Conservation (phyloP, 2,113 vertebrate genomes). For the Leucopsar rothschildi region DNA sequence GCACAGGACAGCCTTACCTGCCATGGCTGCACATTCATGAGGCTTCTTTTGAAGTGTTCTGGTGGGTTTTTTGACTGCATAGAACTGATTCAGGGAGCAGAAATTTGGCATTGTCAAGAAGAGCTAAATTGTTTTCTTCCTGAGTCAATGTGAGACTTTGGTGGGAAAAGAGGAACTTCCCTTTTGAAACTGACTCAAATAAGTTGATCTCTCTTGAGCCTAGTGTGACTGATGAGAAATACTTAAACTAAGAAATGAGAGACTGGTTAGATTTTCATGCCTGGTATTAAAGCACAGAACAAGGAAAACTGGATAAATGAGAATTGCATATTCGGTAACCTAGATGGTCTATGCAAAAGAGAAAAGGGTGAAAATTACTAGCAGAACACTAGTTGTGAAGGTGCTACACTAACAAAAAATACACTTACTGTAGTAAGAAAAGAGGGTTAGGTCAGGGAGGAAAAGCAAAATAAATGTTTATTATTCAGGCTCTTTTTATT, state of each 20-base stretch:
- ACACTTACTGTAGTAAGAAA: background rate
- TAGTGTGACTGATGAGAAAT: background rate
- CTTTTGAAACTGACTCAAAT: background rate
- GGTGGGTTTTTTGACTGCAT: background rate
- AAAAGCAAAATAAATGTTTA: background rate
- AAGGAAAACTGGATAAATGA: background rate
- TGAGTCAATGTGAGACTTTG: background rate
- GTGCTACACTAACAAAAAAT: background rate
- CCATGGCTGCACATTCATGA: accelerated
- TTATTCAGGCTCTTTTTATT: background rate
- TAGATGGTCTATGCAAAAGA: background rate
- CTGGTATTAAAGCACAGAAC: background rate
- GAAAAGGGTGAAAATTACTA: background rate
- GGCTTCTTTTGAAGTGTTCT: background rate
- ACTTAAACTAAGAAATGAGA: background rate
- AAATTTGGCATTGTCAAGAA: background rate
- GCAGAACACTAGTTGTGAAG: background rate
- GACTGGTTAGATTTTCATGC: background rate
- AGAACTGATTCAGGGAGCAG: background rate
- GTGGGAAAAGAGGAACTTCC: background rate
- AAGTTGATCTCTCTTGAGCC: background rate
- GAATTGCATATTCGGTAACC: background rate
- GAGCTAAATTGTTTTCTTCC: background rate
- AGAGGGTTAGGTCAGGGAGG: background rate
- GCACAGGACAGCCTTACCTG: background rate